Evolutionary conservation across 2,113 vertebrate genomes (phyloP).

Genomic region (Sitta europaea): DNA sequence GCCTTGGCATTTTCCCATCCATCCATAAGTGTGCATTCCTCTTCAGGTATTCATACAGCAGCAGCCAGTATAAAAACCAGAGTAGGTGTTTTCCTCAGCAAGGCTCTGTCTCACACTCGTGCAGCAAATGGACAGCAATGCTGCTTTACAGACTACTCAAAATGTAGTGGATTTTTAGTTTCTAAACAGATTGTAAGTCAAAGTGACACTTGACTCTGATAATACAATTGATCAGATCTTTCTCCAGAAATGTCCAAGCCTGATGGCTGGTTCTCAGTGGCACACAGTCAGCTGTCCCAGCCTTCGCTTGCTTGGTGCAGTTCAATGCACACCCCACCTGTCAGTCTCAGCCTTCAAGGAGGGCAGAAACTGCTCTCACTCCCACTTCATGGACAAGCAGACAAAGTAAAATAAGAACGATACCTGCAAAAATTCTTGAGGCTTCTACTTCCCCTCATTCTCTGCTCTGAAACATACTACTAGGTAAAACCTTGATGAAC

Average conservation of each 20-base stretch:
- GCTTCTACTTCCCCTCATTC: not conserved
- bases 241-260: not conserved
- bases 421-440: not conserved
- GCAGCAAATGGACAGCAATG: not conserved
- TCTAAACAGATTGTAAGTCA: not conserved
- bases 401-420: not conserved
- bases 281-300: not conserved
- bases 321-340: not conserved
- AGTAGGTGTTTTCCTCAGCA: not conserved
- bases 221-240: not conserved
- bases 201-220: not conserved
- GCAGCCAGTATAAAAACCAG: rapidly evolving
- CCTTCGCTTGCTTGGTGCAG: not conserved
- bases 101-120: too few species aligned
- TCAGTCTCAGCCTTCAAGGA: not conserved
- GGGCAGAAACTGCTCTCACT: not conserved
- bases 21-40: rapidly evolving
- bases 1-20: not conserved
- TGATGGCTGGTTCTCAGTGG: not conserved
- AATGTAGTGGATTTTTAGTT: not conserved
- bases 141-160: not conserved
- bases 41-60: not conserved
- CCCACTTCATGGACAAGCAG: too few species aligned
- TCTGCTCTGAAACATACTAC: not conserved
- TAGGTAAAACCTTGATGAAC: not conserved